Conservation (phyloP, 2,113 vertebrate species). For the Rhynchopsitta pachyrhyncha region DNA sequence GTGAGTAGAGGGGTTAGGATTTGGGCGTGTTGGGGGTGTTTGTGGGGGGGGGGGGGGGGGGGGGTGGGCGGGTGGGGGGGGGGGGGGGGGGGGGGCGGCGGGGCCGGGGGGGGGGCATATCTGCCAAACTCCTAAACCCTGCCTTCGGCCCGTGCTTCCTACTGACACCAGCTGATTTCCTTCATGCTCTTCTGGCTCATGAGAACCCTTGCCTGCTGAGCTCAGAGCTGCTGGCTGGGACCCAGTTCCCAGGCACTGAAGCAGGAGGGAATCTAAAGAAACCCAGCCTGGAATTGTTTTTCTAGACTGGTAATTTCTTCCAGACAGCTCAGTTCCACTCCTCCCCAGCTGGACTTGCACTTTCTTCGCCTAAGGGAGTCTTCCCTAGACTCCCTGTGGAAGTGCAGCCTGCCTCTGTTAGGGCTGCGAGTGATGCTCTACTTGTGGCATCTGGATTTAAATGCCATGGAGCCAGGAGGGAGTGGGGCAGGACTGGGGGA, state of each 20-base stretch:
- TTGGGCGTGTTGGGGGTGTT: too few relatives aligned
- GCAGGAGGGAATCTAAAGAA: neutral
- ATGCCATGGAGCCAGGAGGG: neutral
- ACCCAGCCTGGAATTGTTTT: constrained; percentile 23
- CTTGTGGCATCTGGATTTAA: neutral
- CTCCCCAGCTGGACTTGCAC: neutral
- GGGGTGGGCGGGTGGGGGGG: too few relatives aligned
- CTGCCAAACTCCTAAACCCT: neutral
- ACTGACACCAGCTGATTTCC: neutral
- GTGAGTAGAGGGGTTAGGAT: too few relatives aligned
- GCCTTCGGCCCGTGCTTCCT: neutral
- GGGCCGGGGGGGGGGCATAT: rapidly evolving
- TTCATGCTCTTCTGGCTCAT: neutral
- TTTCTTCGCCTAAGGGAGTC: neutral
- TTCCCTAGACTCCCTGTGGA: neutral
- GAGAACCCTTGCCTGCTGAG: neutral
- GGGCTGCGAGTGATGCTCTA: neutral
- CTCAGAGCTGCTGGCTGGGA: neutral
- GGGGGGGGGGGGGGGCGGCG: too few relatives aligned
- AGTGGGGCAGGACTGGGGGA: neutral
- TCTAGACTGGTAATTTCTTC: neutral
- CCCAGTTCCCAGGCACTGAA: constrained; percentile 11
- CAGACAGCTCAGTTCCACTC: neutral
- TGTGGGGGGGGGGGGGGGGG: too few relatives aligned
- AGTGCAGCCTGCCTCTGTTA: neutral